Evolutionary conservation across 2,113 vertebrate species (phyloP), one percentile per base, ranked within the genome.

Genomic region (Siniperca chuatsi): DNA sequence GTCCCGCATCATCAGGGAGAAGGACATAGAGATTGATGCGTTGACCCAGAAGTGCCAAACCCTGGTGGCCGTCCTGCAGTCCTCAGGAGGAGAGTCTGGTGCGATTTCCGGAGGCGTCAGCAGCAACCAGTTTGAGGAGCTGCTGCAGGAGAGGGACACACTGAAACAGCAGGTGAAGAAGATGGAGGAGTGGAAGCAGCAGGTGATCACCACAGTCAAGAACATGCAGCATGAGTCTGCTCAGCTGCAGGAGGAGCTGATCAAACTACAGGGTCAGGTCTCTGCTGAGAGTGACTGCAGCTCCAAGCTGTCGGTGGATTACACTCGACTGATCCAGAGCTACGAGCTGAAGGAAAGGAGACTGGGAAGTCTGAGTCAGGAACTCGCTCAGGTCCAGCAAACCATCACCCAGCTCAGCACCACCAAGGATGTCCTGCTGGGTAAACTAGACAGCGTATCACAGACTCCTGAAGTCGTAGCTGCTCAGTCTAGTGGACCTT

Each of bases 121-220:
- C 72, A 99, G 98, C 91, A 99, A 98, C 88, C 98, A 99, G 92
- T 99, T 99, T 75, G 98, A 99, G 89, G 97, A 99, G 75, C 97
- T 99, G 57, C 92, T 99, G 1, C 97, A 98, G 72, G 98, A 99
- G 67, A 94, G 98, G 0, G 97, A 99, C 93, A 96, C 95, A 1
- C 89, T 99, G 57, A 98, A 99, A 73, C 98, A 99, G 60, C 98
- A 99, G 85, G 98, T 99, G 35, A 99, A 99, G 94, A 99, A 99
- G 91, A 98, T 99, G 97, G 98, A 99, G 23, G 98, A 99, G 88
- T 99, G 98, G 98, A 99, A 99, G 80, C 97, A 98, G 71, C 98
- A 99, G 83, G 98, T 99, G 62, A 98, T 99, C 89, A 99, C 98
- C 12, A 99, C 98, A 0, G 97, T 99, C 6, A 97, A 97, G 87